phyloP scores from a whole-genome alignment of 92 coral and sea anemone species.

The Chrysogorgia sp. region DNA sequence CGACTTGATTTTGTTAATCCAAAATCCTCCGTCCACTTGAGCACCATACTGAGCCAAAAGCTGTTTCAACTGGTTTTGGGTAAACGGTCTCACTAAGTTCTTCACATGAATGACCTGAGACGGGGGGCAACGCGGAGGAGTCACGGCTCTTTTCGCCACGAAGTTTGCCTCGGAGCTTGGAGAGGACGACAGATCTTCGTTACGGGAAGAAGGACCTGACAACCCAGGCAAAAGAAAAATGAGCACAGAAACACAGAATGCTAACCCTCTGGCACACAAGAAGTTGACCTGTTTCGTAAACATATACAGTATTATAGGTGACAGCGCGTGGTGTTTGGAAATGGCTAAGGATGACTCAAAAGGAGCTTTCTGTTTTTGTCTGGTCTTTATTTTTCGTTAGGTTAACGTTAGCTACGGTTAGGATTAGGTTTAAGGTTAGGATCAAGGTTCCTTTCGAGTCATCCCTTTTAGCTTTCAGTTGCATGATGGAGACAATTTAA shows the following conservation, averaged over 20 bases:
- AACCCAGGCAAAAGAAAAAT: neutral
- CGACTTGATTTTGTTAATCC: slow-evolving; percentile 95
- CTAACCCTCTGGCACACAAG: too few species aligned
- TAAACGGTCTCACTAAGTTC: slow-evolving; percentile 93
- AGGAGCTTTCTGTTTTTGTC: too few species aligned
- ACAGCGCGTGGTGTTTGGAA: too few species aligned
- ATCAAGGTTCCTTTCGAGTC: too few species aligned
- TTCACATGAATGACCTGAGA: slow-evolving; percentile 71
- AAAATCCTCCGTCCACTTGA: slow-evolving; percentile 81
- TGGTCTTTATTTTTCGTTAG: too few species aligned
- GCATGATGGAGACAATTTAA: too few species aligned
- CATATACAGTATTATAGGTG: too few species aligned
- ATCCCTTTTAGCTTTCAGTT: too few species aligned
- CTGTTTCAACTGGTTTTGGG: slow-evolving; percentile 83
- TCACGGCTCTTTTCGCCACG: slow-evolving; percentile 69
- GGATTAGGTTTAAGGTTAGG: too few species aligned
- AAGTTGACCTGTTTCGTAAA: too few species aligned
- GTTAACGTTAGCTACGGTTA: too few species aligned
- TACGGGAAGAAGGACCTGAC: slow-evolving; percentile 12
- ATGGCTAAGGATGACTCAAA: too few species aligned
- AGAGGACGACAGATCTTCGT: slow-evolving; percentile 20
- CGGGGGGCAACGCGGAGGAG: slow-evolving; percentile 80
- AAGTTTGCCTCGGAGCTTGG: slow-evolving; percentile 53
- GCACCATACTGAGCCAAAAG: slow-evolving; percentile 74
- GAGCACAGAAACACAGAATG: neutral